Base-by-base conservation (phyloP, 2,113 vertebrate species). In the Phodopus roborovskii region DNA sequence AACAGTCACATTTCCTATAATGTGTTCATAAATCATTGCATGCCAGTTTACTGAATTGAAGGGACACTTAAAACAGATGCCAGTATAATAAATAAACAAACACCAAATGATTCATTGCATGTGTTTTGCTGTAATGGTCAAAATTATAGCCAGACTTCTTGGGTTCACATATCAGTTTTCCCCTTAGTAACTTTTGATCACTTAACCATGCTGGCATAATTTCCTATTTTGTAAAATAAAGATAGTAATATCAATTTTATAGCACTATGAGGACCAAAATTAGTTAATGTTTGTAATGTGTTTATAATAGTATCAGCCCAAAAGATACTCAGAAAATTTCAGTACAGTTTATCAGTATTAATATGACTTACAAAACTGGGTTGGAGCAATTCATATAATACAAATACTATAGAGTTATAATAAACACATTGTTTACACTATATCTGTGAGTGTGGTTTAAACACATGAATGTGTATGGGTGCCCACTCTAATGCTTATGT, bases 1-100 rank as follows among this genome's bases (percentile, higher is more conserved):
- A 93, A 74, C 24, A 78, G 56, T 89, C n/a, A 83, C 36, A 73
- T 91, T 88, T 96, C 50, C 84, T 96, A 84, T 92, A 89, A 92
- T 84, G 15, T 92, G 36, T 93, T 26, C 19, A 84, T 95, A 94
- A 90, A 6, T 68, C 53, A 30, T 85, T 95, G 77, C 4, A 48
- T 83, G 5, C 26, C 66, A 60, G 58, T 82, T 91, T 39, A 91
- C 9, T 90, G 42, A 94, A 90, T 79, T 90, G 92, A 88, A 86
- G n/a, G 78, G 73, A 94, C 53, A 20, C 33, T 95, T 81, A 56
- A 94, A 96, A 66, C 19, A 79, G 58, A 90, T 91, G 58, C 30
- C 48, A 42, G 1, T 66, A 2, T 91, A 86, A 89, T 85, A 68
- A 0, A 58, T 33, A 95, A 92, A 86, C n/a, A n/a, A 93, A 66